These are phyloP conservation scores for Lymantria monacha DNA, from an alignment of 2,888 invertebrate species.

Conservation along the genomic window DNA sequence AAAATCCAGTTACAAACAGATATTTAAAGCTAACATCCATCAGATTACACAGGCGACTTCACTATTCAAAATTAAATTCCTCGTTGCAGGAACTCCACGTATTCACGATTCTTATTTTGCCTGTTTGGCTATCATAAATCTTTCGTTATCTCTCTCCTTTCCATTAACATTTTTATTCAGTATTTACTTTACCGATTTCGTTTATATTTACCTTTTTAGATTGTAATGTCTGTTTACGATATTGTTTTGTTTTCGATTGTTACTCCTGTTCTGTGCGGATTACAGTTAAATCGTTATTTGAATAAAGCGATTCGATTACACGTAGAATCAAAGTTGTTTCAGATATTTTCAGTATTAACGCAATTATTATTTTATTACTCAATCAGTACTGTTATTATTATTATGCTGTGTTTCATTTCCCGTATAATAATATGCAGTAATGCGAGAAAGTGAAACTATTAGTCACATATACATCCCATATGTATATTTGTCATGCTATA, in stretches of 20 bases:
- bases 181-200: constrained; percentile 23
- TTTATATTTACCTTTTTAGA: constrained; percentile 20
- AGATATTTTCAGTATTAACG: too few species aligned
- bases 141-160: constrained; percentile 47
- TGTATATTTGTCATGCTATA: too few species aligned
- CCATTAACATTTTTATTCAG: constrained; percentile 43
- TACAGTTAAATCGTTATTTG: neutral
- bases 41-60: constrained; percentile 27
- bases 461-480: too few species aligned
- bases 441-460: too few species aligned
- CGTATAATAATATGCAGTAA: too few species aligned
- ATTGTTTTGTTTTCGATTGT: constrained; percentile 1
- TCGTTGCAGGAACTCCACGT: constrained; percentile 6
- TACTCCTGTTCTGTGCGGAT: neutral
- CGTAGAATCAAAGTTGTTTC: too few species aligned
- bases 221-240: constrained; percentile 14
- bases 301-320: neutral
- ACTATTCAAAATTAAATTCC: constrained; percentile 37
- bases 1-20: neutral
- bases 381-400: too few species aligned
- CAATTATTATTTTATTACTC: too few species aligned
- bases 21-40: constrained; percentile 9
- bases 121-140: constrained; percentile 48
- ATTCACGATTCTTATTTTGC: constrained; percentile 37
- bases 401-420: too few species aligned